Evolutionary conservation across 2,797 vertebrate species (phyloP).

Genomic region (Yasuhikotakia modesta): DNA sequence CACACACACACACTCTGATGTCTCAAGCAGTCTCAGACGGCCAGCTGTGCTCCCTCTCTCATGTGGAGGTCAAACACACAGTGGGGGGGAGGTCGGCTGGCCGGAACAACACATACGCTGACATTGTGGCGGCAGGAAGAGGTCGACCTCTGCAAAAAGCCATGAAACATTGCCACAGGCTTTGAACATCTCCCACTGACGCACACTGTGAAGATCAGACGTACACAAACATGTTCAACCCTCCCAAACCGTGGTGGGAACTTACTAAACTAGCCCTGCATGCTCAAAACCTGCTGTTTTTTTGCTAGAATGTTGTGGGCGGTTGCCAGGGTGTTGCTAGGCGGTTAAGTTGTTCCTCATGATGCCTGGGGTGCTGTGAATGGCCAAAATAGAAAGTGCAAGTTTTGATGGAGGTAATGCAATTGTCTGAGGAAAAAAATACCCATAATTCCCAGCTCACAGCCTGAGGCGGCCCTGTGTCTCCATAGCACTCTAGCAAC

Average conservation of each 20-base stretch:
- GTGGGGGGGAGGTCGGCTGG: conserved; percentile 39
- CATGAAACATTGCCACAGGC: conserved; percentile 44
- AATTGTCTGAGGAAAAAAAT: neutral
- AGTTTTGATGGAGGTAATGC: conserved; percentile 20
- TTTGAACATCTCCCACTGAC: conserved; percentile 45
- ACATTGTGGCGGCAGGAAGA: conserved; percentile 23
- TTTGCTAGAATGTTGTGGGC: neutral
- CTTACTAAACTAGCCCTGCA: neutral
- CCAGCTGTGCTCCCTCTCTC: conserved; percentile 39
- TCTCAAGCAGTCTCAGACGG: conserved; percentile 43
- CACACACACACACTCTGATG: conserved; percentile 36
- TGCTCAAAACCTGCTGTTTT: neutral
- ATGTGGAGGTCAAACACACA: conserved; percentile 55
- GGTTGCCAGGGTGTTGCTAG: neutral
- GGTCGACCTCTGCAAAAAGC: conserved; percentile 39
- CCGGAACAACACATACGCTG: conserved; percentile 31
- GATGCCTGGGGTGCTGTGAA: neutral
- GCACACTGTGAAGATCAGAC: neutral
- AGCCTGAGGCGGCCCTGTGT: conserved; percentile 8
- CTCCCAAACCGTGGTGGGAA: neutral
- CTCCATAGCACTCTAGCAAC: neutral
- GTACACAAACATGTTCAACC: neutral
- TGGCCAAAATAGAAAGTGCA: neutral
- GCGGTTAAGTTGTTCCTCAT: neutral
- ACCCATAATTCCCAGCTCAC: neutral